These are phyloP conservation scores for Alaudala cheleensis DNA, from an alignment of 2,113 vertebrate species.

Conservation along the genomic window DNA sequence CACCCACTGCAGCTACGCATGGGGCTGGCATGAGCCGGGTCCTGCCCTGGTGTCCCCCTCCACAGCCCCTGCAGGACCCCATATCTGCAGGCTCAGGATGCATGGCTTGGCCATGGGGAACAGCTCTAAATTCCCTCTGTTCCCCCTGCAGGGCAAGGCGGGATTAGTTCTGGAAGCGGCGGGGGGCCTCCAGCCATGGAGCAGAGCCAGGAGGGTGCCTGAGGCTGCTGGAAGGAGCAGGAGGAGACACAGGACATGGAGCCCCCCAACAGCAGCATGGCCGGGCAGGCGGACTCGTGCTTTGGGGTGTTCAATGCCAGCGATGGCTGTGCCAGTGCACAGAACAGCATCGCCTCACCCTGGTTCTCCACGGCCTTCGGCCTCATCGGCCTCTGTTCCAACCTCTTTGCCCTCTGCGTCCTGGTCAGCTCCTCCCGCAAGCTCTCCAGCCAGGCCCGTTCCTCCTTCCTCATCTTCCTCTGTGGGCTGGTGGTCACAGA, in stretches of 20 bases:
- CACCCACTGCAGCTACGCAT: fast-evolving
- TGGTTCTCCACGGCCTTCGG: constrained; percentile 83
- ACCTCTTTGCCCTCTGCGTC: constrained; percentile 87
- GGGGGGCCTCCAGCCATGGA: background rate
- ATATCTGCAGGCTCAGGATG: fast-evolving
- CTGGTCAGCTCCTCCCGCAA: constrained; percentile 79
- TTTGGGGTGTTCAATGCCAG: constrained; percentile 51
- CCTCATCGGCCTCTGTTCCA: constrained; percentile 85
- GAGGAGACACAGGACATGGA: background rate
- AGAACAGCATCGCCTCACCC: constrained; percentile 67
- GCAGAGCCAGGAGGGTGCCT: background rate
- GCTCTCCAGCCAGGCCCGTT: constrained; percentile 73
- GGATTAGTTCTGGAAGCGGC: fast-evolving
- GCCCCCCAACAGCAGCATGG: background rate
- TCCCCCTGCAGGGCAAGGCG: background rate
- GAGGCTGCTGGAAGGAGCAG: background rate
- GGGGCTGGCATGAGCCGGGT: fast-evolving
- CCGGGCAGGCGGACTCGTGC: background rate
- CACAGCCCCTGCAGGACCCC: too few species aligned
- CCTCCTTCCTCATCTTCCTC: constrained; percentile 91
- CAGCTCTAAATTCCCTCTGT: background rate
- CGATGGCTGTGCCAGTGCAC: fast-evolving
- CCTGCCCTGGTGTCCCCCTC: too few species aligned
- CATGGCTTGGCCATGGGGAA: background rate
- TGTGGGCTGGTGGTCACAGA: constrained; percentile 90